Base-by-base conservation (phyloP, 2,797 vertebrate genomes). In the Oryzias dopingdopingensis region DNA sequence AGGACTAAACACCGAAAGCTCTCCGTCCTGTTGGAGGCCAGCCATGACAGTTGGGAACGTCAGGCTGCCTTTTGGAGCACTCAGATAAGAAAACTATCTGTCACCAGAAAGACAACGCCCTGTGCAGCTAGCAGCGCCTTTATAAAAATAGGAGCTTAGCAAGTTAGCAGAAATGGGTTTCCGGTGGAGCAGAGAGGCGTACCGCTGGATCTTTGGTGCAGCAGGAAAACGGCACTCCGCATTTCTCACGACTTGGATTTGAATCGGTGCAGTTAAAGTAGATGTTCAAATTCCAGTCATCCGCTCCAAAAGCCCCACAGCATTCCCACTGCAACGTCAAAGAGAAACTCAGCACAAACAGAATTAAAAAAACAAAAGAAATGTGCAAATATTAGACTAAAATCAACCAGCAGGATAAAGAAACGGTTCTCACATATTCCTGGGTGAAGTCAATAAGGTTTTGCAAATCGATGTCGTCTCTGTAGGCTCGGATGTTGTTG, bases 221-320 rank as follows among this genome's bases (percentile, higher is more conserved):
- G 89, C 97, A 99, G 63, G 97, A 99, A 81, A 99, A 99, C 0
- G 97, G 97, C 26, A 99, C 97, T 0, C 97, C 97, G 0, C 97
- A 99, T 70, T 95, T 95, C 77, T 99, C 97, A 70, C 97, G 92
- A 74, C 97, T 98, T 14, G 96, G 94, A 0, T 99, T 99, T 56
- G 93, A 91, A 83, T 98, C 96, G n/a, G 96, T 99, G 91, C 97
- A 99, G 89, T 99, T 99, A 85, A 99, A 99, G 91, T 99, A 99
- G 89, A 99, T 96, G 88, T 99, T 99, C 86, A 98, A 89, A 90
- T 99, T 96, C 97, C 97, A 99, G 86, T 99, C 97, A 42, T 97
- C 94, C 0, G 97, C 95, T 77, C 95, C 95, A 76, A 96, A 98
- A 56, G 97, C 97, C 59, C 97, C 97, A 81, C 97, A 99, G 80